These are phyloP conservation scores for Pangasius macronema DNA, from an alignment of 2,797 vertebrate genomes.

Conservation along the genomic window DNA sequence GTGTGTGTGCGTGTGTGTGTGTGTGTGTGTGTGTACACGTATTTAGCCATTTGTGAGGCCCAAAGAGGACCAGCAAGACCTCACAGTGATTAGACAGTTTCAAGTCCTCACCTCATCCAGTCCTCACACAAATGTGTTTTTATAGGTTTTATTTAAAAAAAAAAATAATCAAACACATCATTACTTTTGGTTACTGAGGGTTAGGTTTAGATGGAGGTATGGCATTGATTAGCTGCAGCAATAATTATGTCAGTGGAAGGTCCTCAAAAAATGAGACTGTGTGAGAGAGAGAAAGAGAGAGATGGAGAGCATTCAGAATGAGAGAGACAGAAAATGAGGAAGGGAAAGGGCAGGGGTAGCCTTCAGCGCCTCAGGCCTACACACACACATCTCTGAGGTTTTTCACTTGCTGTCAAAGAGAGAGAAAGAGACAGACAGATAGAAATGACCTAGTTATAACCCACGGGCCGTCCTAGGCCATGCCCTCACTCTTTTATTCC, in stretches of 20 bases:
- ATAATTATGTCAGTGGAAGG: neutral
- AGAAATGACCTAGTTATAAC: slow-evolving; percentile 66
- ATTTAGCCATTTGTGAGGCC: neutral
- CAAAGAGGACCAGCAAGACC: neutral
- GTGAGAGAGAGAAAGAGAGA: neutral
- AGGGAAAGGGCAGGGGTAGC: slow-evolving; percentile 42
- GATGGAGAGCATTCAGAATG: neutral
- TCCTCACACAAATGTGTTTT: neutral
- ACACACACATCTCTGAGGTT: slow-evolving; percentile 53
- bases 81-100: neutral
- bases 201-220: neutral
- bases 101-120: neutral
- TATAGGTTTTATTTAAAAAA: neutral
- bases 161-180: neutral
- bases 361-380: slow-evolving; percentile 56
- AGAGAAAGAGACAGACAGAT: slow-evolving; percentile 43
- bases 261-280: neutral
- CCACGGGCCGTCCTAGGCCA: slow-evolving; percentile 58
- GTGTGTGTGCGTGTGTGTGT: neutral
- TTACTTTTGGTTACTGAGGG: neutral
- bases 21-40: neutral
- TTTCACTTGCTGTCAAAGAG: slow-evolving; percentile 51
- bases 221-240: neutral
- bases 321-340: slow-evolving; percentile 2
- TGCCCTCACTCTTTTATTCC: slow-evolving; percentile 63